Conservation (phyloP, 1,140 invertebrate species). For the Oedothorax gibbosus region DNA sequence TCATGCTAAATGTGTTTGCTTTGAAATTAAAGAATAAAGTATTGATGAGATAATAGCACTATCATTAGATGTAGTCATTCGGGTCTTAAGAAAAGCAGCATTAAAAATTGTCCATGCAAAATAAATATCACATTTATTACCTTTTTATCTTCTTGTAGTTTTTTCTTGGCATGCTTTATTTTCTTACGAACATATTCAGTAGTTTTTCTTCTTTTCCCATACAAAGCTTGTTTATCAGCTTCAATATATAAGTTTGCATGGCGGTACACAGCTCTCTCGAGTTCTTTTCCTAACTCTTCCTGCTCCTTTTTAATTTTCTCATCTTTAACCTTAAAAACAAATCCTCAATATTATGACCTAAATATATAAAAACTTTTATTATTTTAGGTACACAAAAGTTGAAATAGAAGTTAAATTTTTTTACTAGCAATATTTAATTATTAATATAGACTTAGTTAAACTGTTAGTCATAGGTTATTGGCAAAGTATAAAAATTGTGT, state of each 20-base stretch:
- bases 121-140: conserved; percentile 23
- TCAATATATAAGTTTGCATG: conserved; percentile 45
- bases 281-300: conserved; percentile 16
- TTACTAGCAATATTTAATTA: no score
- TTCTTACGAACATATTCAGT: conserved; percentile 39
- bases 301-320: conserved; percentile 48
- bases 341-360: background rate
- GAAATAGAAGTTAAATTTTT: background rate
- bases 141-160: conserved; percentile 37
- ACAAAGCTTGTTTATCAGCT: conserved; percentile 51
- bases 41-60: no score
- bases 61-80: no score
- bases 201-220: conserved; percentile 35
- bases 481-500: no score
- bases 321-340: conserved; percentile 21
- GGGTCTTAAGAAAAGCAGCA: no score
- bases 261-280: conserved; percentile 40
- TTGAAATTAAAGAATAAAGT: no score
- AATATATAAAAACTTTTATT: background rate
- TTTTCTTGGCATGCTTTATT: conserved; percentile 30
- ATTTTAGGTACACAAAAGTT: background rate
- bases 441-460: conserved; percentile 1
- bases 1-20: no score
- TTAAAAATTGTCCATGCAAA: no score
- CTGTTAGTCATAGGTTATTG: background rate